Evolutionary conservation across 1,140 invertebrate genomes (phyloP).

Genomic region (Hyles euphorbiae): DNA sequence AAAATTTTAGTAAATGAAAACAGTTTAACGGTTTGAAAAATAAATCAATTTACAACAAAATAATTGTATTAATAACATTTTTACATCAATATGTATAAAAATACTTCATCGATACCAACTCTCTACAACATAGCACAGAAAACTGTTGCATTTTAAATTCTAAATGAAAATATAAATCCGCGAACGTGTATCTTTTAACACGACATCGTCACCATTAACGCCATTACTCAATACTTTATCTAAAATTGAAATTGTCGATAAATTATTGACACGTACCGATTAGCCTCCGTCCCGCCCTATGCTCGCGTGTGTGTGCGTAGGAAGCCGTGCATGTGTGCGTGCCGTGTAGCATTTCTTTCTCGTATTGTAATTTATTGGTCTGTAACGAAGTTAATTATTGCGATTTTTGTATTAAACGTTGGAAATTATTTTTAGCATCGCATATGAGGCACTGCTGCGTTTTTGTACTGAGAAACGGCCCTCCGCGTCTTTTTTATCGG

Average conservation of each 20-base stretch:
- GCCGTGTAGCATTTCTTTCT: constrained; percentile 68
- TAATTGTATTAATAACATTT: too few species aligned
- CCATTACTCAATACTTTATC: constrained; percentile 8
- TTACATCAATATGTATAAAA: too few species aligned
- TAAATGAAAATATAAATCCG: too few species aligned
- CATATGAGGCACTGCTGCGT: constrained; percentile 33
- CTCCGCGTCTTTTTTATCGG: constrained; percentile 5
- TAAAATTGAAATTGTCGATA: constrained; percentile 15
- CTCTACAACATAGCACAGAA: too few species aligned
- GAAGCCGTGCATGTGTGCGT: constrained; percentile 32
- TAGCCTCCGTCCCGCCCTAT: constrained; percentile 23
- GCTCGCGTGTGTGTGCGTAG: constrained; percentile 22
- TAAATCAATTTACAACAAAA: too few species aligned
- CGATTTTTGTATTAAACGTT: constrained; percentile 75
- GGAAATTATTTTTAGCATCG: constrained; percentile 69
- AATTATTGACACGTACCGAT: constrained; percentile 11
- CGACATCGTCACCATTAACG: constrained; percentile 7
- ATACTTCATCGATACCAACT: not conserved
- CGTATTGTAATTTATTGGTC: constrained; percentile 73
- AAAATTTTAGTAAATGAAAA: too few species aligned
- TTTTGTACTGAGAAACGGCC: constrained; percentile 56
- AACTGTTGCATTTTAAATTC: too few species aligned
- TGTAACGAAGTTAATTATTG: constrained; percentile 75
- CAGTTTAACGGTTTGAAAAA: too few species aligned
- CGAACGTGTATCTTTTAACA: not conserved